These are phyloP conservation scores for Chaetophractus vellerosus DNA, from an alignment of 2,797 vertebrate species.

Conservation along the genomic window DNA sequence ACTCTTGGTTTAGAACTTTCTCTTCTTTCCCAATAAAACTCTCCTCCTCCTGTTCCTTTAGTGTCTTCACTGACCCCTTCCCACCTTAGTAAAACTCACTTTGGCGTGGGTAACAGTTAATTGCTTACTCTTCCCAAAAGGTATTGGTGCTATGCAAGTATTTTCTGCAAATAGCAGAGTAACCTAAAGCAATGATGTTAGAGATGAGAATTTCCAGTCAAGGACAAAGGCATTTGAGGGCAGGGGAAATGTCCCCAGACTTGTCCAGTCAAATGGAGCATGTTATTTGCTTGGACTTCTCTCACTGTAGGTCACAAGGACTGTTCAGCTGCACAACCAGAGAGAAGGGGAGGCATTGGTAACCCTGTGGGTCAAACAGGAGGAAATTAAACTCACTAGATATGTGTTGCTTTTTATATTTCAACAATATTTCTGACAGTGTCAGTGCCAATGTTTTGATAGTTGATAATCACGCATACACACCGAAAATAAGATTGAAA, in stretches of 20 bases:
- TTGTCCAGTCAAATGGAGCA: background rate
- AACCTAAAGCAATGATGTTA: background rate
- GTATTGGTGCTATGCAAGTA: background rate
- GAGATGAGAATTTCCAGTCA: background rate
- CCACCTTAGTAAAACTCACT: background rate
- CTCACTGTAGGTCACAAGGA: background rate
- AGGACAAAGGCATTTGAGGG: background rate
- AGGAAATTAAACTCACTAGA: slow-evolving; percentile 6
- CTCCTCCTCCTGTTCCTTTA: background rate
- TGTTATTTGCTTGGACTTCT: background rate
- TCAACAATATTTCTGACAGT: background rate
- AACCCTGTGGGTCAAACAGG: background rate
- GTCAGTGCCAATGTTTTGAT: background rate
- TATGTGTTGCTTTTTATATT: slow-evolving; percentile 20
- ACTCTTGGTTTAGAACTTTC: background rate
- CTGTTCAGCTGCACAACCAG: background rate
- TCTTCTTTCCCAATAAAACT: background rate
- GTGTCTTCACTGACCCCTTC: background rate
- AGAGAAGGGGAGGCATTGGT: background rate
- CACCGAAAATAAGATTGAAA: slow-evolving; percentile 2
- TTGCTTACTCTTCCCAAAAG: background rate
- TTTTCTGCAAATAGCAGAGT: slow-evolving; percentile 27
- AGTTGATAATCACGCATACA: background rate
- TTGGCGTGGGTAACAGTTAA: background rate
- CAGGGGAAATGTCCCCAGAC: background rate